Conservation (phyloP, 2,888 invertebrate species). For the Cryptus viduatorius region DNA sequence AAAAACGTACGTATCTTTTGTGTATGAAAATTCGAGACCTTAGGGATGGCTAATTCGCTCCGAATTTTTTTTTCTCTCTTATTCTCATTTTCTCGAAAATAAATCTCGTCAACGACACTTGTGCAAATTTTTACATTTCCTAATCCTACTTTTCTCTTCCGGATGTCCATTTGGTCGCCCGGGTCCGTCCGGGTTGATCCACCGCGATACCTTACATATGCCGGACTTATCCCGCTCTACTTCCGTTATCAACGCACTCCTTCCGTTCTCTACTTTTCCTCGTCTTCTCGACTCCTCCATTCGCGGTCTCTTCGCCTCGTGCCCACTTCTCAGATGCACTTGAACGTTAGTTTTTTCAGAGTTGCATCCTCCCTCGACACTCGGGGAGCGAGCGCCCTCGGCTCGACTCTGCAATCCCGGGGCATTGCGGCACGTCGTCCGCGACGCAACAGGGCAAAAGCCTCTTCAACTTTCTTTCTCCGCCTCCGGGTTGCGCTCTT, state of each 20-base stretch:
- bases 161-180: conserved; percentile 6
- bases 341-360: conserved; percentile 48
- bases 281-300: background rate
- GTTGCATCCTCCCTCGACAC: conserved; percentile 40
- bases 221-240: conserved; percentile 26
- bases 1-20: background rate
- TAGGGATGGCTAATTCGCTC: background rate
- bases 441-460: conserved; percentile 50
- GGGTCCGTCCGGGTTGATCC: background rate
- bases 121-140: background rate
- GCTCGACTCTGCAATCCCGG: conserved; percentile 25
- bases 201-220: background rate
- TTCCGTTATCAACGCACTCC: background rate
- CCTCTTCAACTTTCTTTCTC: conserved; percentile 39
- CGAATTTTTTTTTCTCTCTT: background rate
- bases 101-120: background rate
- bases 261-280: background rate
- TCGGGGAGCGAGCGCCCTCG: conserved; percentile 16
- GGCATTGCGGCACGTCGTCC: conserved; percentile 6
- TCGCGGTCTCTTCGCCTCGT: conserved; percentile 17
- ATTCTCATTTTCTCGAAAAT: conserved; percentile 8
- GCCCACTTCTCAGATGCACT: conserved; percentile 44
- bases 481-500: background rate
- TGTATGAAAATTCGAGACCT: background rate
- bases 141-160: background rate